A percentile compares a stretch with the other conserved stretches of the same genome.
Evolutionary conservation across 2,797 vertebrate species (phyloP).

Genomic region (Coregonus ussuriensis): DNA sequence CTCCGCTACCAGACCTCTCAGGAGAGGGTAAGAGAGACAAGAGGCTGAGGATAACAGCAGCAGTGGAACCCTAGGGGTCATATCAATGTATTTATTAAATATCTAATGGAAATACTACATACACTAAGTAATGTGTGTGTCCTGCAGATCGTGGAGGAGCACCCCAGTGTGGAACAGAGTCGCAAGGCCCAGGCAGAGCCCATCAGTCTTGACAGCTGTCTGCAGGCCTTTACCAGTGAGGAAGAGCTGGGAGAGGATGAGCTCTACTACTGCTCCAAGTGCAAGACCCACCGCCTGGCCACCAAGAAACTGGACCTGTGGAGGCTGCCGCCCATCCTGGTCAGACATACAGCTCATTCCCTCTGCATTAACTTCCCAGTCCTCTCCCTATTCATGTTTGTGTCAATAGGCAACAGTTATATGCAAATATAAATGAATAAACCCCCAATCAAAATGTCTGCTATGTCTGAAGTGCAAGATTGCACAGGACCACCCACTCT

Average conservation of each 20-base stretch:
- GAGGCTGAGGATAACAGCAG: background rate
- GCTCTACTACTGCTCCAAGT: conserved; percentile 92
- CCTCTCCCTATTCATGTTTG: background rate
- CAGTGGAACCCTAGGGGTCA: too few species aligned
- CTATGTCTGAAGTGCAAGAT: background rate
- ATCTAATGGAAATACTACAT: too few species aligned
- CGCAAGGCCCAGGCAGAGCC: conserved; percentile 86
- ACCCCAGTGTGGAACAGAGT: conserved; percentile 86
- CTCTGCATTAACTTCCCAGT: background rate
- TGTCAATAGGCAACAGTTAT: background rate
- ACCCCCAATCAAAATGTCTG: background rate
- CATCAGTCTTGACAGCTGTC: conserved; percentile 87
- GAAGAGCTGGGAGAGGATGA: conserved; percentile 88
- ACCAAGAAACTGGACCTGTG: conserved; percentile 90
- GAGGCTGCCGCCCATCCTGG: conserved; percentile 87
- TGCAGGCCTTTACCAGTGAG: conserved; percentile 86
- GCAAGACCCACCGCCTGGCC: conserved; percentile 85
- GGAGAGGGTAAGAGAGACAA: conserved; percentile 78
- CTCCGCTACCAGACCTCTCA: conserved; percentile 90
- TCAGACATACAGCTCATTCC: conserved; percentile 44
- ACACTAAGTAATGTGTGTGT: background rate
- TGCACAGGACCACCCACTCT: background rate
- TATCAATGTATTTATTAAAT: too few species aligned
- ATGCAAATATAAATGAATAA: background rate
- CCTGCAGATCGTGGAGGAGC: conserved; percentile 83